Percentiles rank a stretch among this genome's conserved stretches.
Evolutionary conservation across 2,797 vertebrate genomes (phyloP).

Genomic region (Darevskia nairensis): DNA sequence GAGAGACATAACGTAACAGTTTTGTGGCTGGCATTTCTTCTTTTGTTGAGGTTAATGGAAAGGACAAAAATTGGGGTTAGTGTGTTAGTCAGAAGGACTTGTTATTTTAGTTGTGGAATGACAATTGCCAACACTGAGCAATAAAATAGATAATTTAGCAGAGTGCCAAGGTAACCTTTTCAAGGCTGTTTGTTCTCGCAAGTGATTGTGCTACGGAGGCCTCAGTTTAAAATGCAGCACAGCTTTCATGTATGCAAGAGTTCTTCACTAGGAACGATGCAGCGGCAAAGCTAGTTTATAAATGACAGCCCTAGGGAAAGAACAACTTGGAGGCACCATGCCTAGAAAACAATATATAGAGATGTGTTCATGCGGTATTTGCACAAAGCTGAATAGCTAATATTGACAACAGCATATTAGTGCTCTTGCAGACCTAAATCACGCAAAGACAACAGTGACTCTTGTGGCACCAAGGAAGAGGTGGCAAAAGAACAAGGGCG

Average conservation of each 20-base stretch:
- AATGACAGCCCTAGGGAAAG: not conserved
- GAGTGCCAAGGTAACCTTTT: conserved; percentile 30
- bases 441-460: not conserved
- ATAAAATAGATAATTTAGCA: conserved; percentile 23
- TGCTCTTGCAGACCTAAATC: not conserved
- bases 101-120: conserved; percentile 8
- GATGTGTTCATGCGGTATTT: not conserved
- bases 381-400: not conserved
- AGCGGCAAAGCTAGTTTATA: conserved; percentile 23
- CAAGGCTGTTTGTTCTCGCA: not conserved
- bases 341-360: not conserved
- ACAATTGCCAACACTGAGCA: not conserved
- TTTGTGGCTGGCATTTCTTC: conserved; percentile 11
- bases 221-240: not conserved
- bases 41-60: not conserved
- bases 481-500: conserved; percentile 16
- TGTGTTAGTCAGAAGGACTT: conserved; percentile 20
- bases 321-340: not conserved
- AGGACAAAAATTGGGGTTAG: conserved; percentile 10
- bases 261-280: not conserved
- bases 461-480: not conserved
- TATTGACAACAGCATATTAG: not conserved
- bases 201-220: not conserved
- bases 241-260: conserved; percentile 1
- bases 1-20: not conserved